Evolutionary conservation across 2,797 vertebrate species (phyloP).

Genomic region (Podarcis siculus): DNA sequence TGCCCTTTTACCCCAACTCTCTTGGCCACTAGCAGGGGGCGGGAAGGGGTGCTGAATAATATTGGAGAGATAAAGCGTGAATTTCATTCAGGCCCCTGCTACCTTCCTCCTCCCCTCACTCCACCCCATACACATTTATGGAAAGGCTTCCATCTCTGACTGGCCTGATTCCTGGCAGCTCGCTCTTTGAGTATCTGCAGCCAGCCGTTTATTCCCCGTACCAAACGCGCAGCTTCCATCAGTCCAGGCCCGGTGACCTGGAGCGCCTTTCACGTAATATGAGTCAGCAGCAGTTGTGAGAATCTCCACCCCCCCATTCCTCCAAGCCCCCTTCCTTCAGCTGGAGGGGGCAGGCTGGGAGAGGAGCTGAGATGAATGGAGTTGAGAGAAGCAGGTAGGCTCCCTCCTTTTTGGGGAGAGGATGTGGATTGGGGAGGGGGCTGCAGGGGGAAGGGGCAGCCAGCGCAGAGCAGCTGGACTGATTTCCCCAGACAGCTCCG

Average conservation of each 20-base stretch:
- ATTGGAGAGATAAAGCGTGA: background rate
- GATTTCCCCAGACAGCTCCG: background rate
- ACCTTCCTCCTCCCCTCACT: background rate
- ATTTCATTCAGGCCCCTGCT: background rate
- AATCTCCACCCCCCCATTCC: background rate
- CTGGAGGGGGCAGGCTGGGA: background rate
- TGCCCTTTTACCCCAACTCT: no score
- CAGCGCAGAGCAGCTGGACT: background rate
- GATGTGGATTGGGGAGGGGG: background rate
- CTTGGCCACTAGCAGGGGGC: background rate
- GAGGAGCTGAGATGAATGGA: no score
- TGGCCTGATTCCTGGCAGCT: background rate
- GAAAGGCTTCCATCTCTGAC: background rate
- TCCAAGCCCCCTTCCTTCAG: background rate
- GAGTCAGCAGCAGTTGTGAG: background rate
- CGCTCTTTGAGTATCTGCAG: background rate
- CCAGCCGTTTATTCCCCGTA: no score
- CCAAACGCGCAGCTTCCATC: background rate
- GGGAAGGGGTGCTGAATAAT: background rate
- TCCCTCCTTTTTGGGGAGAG: background rate
- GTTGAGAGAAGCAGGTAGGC: background rate
- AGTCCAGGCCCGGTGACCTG: no score
- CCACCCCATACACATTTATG: background rate
- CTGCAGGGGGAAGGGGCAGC: background rate
- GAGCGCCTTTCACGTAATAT: background rate